Base-by-base conservation (phyloP, 1,140 invertebrate species). In the Lasaia peninsularis region DNA sequence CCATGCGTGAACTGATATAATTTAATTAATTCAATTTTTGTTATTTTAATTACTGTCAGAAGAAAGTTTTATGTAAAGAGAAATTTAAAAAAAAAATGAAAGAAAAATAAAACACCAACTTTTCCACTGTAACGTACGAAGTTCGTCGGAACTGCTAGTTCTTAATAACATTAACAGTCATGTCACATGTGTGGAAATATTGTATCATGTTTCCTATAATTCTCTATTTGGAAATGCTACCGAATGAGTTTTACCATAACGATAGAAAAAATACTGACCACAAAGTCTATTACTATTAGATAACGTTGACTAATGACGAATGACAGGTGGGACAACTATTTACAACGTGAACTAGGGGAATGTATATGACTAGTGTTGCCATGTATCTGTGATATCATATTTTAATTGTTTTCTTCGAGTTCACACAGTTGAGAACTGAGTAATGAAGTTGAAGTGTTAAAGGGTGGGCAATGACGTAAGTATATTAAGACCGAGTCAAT, bases 311-410 rank as follows among this genome's bases (percentile, higher is more conserved):
- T 59, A 63, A 63, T 44, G 52, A 28, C 56, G 48, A 60, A 71
- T 71, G 69, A 72, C 56, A 63, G 32, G 50, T 52, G 21, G 16
- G 32, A 60, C 24, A 72, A 57, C 28, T 68, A 75, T 75, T 63
- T 66, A 65, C 52, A 64, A 60, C 57, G 63, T 61, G 62, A 62
- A 62, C 56, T 53, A 53, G 37, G 56, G 62, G 59, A 59, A 69
- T 69, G 64, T 44, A 20, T 56, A 63, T 58, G 51, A 56, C 55
- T 58, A 35, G 64, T 63, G 48, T 58, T 16, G 40, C 54, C 44
- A 55, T 55, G 37, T 20, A 44, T 44, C 40, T 0, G 18, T 44
- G 40, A 44, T 20, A 18, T 44, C 18, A 18, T 44, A 20, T 0
- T 14, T 20, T 20, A 18, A 9, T 20, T 44, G 14, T 14, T 16